A percentile compares a stretch with the other conserved stretches of the same genome.
Conservation (phyloP, 2,888 invertebrate genomes). For the Troilus luridus region DNA sequence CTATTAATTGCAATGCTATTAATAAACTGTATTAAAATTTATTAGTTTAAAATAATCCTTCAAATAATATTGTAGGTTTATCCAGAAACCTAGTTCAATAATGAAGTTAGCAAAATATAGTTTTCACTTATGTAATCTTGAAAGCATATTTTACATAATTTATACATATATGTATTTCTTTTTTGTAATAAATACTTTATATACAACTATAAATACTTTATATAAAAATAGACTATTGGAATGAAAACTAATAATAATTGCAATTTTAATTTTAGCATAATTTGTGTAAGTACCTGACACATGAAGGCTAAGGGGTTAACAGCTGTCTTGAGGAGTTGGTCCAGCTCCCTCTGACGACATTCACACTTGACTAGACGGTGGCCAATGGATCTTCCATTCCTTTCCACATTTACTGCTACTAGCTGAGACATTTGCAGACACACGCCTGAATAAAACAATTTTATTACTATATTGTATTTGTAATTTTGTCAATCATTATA, state of each 20-base stretch:
- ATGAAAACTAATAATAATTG: background rate
- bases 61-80: no score
- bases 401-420: conserved; percentile 85
- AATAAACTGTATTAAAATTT: background rate
- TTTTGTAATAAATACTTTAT: no score
- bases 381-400: conserved; percentile 85
- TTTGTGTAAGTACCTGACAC: conserved; percentile 78
- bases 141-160: no score
- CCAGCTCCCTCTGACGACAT: conserved; percentile 85
- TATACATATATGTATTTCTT: no score
- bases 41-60: no score
- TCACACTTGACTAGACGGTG: conserved; percentile 90
- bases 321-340: conserved; percentile 82
- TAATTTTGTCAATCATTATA: background rate
- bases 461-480: background rate
- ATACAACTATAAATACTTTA: no score
- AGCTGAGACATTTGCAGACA: conserved; percentile 87
- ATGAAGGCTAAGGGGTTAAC: conserved; percentile 90
- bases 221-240: background rate
- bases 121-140: no score
- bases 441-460: conserved; percentile 72
- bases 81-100: no score
- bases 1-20: background rate
- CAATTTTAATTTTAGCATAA: background rate
- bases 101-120: no score